Percentiles rank a stretch among this genome's conserved stretches.
These are phyloP conservation scores for Achatina immaculata DNA, from an alignment of 1,140 invertebrate genomes.

Conservation along the genomic window DNA sequence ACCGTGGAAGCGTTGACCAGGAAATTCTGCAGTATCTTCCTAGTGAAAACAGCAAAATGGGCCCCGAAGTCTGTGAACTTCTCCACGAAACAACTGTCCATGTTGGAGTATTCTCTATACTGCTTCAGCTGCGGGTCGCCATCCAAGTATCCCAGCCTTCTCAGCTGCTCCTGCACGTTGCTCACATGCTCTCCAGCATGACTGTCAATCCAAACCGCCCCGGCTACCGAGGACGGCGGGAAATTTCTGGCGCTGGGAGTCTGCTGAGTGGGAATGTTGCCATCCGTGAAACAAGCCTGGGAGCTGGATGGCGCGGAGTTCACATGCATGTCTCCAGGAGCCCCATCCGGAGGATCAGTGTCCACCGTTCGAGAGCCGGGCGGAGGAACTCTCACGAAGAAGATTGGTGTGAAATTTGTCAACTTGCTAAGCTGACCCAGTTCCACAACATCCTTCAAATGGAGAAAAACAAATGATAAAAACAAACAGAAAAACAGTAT, in stretches of 20 bases:
- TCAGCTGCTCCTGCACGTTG: slow-evolving; percentile 48
- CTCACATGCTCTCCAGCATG: background rate
- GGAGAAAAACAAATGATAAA: no score
- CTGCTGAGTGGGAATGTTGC: background rate
- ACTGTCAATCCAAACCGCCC: background rate
- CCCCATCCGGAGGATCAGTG: slow-evolving; percentile 53
- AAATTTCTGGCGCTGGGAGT: background rate
- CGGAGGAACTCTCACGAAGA: slow-evolving; percentile 73
- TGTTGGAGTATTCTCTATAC: slow-evolving; percentile 53
- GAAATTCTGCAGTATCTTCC: slow-evolving; percentile 69
- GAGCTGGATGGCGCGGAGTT: background rate
- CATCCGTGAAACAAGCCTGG: background rate
- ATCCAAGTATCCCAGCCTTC: slow-evolving; percentile 55
- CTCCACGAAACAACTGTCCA: slow-evolving; percentile 72
- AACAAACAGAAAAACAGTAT: no score
- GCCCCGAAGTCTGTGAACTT: slow-evolving; percentile 70
- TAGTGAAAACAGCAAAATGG: slow-evolving; percentile 66
- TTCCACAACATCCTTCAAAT: slow-evolving; percentile 21
- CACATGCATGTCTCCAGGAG: slow-evolving; percentile 30
- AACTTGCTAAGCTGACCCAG: slow-evolving; percentile 12
- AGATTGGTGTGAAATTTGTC: slow-evolving; percentile 71
- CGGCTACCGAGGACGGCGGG: background rate
- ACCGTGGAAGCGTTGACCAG: slow-evolving; percentile 71
- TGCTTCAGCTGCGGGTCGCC: slow-evolving; percentile 13
- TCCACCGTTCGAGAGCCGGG: slow-evolving; percentile 47